These are phyloP conservation scores for Phaenicophaeus curvirostris DNA, from an alignment of 2,797 vertebrate species.

Conservation along the genomic window DNA sequence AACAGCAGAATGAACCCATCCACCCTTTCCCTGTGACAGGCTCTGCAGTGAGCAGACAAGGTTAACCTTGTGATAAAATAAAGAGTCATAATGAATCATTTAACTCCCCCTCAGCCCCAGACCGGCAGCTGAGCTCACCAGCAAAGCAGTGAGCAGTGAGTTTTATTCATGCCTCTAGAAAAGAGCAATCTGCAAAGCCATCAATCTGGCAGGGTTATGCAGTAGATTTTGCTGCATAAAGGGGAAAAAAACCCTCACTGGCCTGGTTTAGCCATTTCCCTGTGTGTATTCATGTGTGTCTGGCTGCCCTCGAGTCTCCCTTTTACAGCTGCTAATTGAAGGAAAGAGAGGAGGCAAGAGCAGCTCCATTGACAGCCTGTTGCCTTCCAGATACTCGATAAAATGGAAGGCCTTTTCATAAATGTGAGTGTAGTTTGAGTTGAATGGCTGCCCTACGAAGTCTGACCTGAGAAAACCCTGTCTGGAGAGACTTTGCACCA, in stretches of 20 bases:
- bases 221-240: not conserved
- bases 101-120: not conserved
- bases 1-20: fast-evolving
- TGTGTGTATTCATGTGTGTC: fast-evolving
- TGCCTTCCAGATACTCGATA: not conserved
- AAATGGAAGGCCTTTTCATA: not conserved
- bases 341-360: not conserved
- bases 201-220: not conserved
- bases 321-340: not conserved
- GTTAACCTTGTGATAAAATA: not conserved
- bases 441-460: not conserved
- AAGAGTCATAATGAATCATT: not conserved
- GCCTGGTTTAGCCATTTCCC: not conserved
- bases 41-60: not conserved
- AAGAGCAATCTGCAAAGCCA: not conserved
- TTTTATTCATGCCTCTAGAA: not conserved
- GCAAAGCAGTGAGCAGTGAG: fast-evolving
- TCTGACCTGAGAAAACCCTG: not conserved
- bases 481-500: not conserved
- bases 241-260: not conserved
- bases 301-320: not conserved
- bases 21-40: not conserved
- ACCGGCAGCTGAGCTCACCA: not conserved
- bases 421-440: not conserved
- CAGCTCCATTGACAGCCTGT: not conserved